phyloP scores from a whole-genome alignment of 1,140 invertebrate species.

The Platyura marginata region DNA sequence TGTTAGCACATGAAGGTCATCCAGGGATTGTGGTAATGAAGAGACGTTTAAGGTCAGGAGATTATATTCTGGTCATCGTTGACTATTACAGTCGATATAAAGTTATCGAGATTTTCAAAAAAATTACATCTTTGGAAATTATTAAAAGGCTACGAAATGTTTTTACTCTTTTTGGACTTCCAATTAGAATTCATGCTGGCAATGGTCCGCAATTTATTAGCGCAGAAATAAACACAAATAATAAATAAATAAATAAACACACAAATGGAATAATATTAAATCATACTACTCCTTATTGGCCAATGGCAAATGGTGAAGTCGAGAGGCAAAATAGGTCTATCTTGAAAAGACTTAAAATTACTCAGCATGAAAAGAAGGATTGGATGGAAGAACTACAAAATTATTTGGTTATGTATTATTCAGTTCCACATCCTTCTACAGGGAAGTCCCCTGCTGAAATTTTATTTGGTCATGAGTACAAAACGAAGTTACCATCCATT shows the following conservation, averaged over 20 bases:
- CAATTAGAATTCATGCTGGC: conserved; percentile 6
- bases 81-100: conserved; percentile 10
- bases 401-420: conserved; percentile 17
- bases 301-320: conserved; percentile 18
- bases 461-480: conserved; percentile 12
- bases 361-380: conserved; percentile 5
- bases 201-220: conserved; percentile 12
- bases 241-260: conserved; percentile 8
- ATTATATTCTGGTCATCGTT: conserved; percentile 11
- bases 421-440: conserved; percentile 14
- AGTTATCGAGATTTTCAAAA: conserved; percentile 9
- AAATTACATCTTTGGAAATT: conserved; percentile 7
- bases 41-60: conserved; percentile 13
- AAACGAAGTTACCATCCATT: conserved; percentile 5
- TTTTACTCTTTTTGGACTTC: conserved; percentile 2
- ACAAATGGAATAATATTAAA: no score
- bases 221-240: conserved; percentile 11
- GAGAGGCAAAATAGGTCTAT: conserved; percentile 17
- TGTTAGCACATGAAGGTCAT: conserved; percentile 17
- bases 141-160: background rate
- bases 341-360: conserved; percentile 11
- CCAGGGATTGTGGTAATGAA: conserved; percentile 17
- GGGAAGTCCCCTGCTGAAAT: conserved; percentile 19
- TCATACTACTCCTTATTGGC: conserved; percentile 13
- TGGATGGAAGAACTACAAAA: conserved; percentile 9